Base-by-base conservation (phyloP, 2,888 invertebrate genomes). In the Orthosia incerta region DNA sequence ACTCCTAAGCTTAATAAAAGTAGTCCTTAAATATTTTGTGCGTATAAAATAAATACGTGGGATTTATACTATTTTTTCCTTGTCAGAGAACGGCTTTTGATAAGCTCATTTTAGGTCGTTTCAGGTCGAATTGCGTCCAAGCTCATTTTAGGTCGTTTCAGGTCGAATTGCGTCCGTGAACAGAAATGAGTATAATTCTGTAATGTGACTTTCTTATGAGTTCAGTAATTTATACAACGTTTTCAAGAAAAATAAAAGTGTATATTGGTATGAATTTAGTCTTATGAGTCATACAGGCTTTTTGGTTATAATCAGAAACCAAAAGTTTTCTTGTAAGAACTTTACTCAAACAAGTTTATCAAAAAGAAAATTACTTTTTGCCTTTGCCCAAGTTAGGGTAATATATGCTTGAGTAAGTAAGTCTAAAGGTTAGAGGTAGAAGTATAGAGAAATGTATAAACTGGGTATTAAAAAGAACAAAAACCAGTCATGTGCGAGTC, bases 91-190 rank as follows among this genome's bases (percentile, higher is more conserved):
- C 73, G 55, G 46, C 23, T 66, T 70, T n/a, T 67, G 48, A 57
- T 73, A 57, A 78, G 66, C 50, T 67, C 80, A 59, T 68, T 80
- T 75, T 56, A 55, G 20, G 59, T 63, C 55, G 56, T 63, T 59
- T 79, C 53, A 56, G 39, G 23, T 48, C 48, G 56, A 74, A 69
- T 65, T 68, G 39, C 76, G 59, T 70, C 55, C 3, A 57, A 78
- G 66, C 50, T 67, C 75, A 59, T 68, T 80, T 75, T 56, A 55
- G 20, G 59, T 67, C 55, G 56, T 63, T 59, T 79, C 57, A 56
- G 39, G 23, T 48, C 48, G 56, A 74, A 69, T 65, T 68, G 39
- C 76, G 59, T 70, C 55, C 76, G 59, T 70, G 50, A 63, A 79
- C 57, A 71, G 26, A 61, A 56, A 20, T 4, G 16, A 62, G 23